Conservation (phyloP, 2,113 vertebrate species). For the Gambusia holbrooki region DNA sequence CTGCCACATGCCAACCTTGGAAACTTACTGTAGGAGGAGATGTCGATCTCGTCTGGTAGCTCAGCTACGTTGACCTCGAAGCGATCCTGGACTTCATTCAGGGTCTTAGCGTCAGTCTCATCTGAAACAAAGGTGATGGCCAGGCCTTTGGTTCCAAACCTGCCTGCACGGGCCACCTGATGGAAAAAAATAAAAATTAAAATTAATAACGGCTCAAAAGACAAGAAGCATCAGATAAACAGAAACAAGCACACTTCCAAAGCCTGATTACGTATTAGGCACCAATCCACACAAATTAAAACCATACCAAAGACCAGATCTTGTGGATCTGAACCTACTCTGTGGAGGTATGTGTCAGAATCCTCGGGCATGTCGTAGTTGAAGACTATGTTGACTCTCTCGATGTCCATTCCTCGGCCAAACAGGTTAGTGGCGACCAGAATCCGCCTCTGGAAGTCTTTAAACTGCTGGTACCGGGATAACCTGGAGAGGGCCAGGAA, state of each 20-base stretch:
- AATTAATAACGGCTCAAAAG: neutral
- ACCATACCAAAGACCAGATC: neutral
- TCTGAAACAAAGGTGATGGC: slow-evolving; percentile 90
- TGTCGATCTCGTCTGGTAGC: slow-evolving; percentile 89
- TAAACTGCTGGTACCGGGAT: slow-evolving; percentile 89
- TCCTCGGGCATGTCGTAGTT: slow-evolving; percentile 93
- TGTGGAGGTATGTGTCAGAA: slow-evolving; percentile 89
- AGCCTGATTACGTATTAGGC: no score
- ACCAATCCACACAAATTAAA: neutral
- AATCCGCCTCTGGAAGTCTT: slow-evolving; percentile 89
- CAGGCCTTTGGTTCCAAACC: slow-evolving; percentile 90
- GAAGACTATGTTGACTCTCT: slow-evolving; percentile 90
- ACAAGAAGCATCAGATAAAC: neutral
- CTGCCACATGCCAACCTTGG: neutral
- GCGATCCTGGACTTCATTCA: slow-evolving; percentile 89
- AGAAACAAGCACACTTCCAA: no score
- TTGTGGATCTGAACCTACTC: slow-evolving; percentile 73
- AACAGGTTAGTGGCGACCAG: slow-evolving; percentile 90
- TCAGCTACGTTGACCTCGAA: slow-evolving; percentile 92
- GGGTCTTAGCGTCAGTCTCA: slow-evolving; percentile 85
- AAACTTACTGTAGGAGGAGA: slow-evolving; percentile 89
- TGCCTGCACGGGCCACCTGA: slow-evolving; percentile 88
- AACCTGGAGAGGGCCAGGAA: slow-evolving; percentile 64
- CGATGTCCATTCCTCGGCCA: slow-evolving; percentile 92
- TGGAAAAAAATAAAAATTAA: neutral